A percentile compares a stretch with the other conserved stretches of the same genome.
phyloP scores from a whole-genome alignment of 1,140 invertebrate species.

The Drosophila erecta region DNA sequence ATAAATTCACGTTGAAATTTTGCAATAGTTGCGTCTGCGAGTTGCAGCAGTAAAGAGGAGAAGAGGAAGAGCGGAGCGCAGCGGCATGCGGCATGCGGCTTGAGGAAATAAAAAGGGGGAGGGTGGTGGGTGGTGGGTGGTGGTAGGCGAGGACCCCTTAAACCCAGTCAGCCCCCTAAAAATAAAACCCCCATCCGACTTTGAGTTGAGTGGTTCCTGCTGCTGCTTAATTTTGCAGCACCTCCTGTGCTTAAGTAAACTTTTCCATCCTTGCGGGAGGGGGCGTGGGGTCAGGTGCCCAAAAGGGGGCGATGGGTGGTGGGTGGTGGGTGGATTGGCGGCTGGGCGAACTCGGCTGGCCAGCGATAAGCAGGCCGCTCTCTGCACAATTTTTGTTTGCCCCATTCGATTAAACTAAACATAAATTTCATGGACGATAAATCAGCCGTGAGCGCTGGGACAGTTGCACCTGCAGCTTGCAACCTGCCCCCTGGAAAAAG shows the following conservation, averaged over 20 bases:
- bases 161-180: neutral
- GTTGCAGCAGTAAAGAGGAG: constrained; percentile 44
- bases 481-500: constrained; percentile 2
- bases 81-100: constrained; percentile 13
- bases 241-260: constrained; percentile 61
- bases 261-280: constrained; percentile 13
- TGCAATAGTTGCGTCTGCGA: constrained; percentile 70
- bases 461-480: constrained; percentile 57
- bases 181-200: constrained; percentile 5
- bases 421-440: constrained; percentile 78
- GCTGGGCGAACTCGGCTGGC: constrained; percentile 17
- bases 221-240: constrained; percentile 62
- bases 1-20: constrained; percentile 77
- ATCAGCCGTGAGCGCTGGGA: constrained; percentile 67
- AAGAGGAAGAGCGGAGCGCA: constrained; percentile 8
- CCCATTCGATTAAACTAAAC: constrained; percentile 78
- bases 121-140: neutral
- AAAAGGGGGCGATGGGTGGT: neutral
- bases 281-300: neutral
- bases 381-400: constrained; percentile 62
- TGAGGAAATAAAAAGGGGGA: constrained; percentile 54
- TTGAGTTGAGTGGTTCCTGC: constrained; percentile 54
- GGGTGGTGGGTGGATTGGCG: neutral
- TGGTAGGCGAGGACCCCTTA: neutral
- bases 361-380: constrained; percentile 56